phyloP scores from a whole-genome alignment of 2,888 invertebrate species.

The Silvanus unidentatus region DNA sequence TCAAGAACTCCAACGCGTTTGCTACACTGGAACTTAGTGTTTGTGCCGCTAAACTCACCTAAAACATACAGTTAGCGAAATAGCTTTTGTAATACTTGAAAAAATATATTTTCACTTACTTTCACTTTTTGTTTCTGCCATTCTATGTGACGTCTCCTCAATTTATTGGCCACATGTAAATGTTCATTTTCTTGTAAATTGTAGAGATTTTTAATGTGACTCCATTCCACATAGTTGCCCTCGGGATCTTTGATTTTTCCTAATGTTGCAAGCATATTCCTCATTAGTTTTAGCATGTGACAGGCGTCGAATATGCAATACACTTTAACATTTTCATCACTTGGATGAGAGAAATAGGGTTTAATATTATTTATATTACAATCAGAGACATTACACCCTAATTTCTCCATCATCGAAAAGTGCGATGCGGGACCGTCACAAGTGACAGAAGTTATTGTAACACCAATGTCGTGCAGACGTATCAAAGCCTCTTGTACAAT shows the following conservation, averaged over 20 bases:
- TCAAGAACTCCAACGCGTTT: slow-evolving; percentile 13
- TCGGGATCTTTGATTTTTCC: slow-evolving; percentile 6
- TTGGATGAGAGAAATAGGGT: slow-evolving; percentile 7
- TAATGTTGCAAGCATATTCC: slow-evolving; percentile 8
- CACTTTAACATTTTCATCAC: slow-evolving; percentile 3
- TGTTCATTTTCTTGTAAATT: slow-evolving; percentile 13
- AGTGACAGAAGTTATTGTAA: slow-evolving; percentile 16
- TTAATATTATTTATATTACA: slow-evolving; percentile 7
- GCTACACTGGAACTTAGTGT: slow-evolving; percentile 16
- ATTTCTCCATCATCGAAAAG: slow-evolving; percentile 11
- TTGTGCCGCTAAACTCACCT: slow-evolving; percentile 19
- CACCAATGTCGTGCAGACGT: slow-evolving; percentile 14
- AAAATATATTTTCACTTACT: slow-evolving; percentile 6
- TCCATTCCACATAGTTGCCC: slow-evolving; percentile 1
- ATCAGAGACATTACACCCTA: slow-evolving; percentile 9
- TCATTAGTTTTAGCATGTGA: slow-evolving; percentile 12
- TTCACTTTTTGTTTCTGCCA: slow-evolving; percentile 20
- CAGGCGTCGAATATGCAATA: slow-evolving; percentile 10
- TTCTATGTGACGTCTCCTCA: slow-evolving; percentile 14
- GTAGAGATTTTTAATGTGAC: slow-evolving; percentile 11
- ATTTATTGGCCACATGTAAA: slow-evolving; percentile 12
- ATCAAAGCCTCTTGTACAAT: slow-evolving; percentile 15
- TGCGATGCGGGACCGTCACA: slow-evolving; percentile 20
- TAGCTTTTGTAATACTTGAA: no score
- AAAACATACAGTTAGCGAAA: no score